These are phyloP conservation scores for Clarias macrocephalus DNA, from an alignment of 2,113 vertebrate species.

Conservation along the genomic window DNA sequence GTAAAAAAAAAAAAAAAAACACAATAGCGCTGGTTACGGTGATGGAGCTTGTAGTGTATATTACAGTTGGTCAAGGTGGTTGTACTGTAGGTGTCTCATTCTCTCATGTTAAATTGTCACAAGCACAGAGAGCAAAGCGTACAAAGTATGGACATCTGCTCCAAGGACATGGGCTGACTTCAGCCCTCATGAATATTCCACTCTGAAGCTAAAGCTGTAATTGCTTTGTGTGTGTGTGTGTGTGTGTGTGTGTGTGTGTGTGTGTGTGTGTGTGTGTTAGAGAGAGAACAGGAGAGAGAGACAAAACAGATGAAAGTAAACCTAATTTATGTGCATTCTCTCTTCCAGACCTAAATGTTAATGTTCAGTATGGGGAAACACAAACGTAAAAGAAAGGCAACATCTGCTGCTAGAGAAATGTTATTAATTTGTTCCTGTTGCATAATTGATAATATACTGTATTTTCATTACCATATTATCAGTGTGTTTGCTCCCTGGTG, in stretches of 20 bases:
- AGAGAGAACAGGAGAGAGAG: background rate
- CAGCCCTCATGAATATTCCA: conserved; percentile 53
- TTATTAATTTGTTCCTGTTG: background rate
- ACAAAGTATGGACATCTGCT: conserved; percentile 40
- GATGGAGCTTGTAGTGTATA: conserved; percentile 28
- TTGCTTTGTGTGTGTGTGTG: conserved; percentile 37
- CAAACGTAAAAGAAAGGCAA: conserved; percentile 21
- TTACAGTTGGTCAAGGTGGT: conserved; percentile 24
- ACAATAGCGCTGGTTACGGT: background rate
- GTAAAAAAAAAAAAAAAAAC: conserved; percentile 36
- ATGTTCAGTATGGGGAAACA: conserved; percentile 7
- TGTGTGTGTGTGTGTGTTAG: conserved; percentile 26
- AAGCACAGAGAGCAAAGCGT: conserved; percentile 26
- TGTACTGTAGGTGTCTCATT: conserved; percentile 32
- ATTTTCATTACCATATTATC: background rate
- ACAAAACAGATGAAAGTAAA: conserved; percentile 33
- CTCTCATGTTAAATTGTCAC: conserved; percentile 53
- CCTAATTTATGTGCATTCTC: conserved; percentile 42
- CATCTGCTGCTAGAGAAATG: conserved; percentile 11
- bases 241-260: conserved; percentile 35
- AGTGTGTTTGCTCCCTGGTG: background rate
- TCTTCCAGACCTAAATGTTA: conserved; percentile 29
- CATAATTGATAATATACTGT: background rate
- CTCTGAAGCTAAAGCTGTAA: conserved; percentile 39
- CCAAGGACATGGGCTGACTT: conserved; percentile 49